Evolutionary conservation across 2,113 vertebrate genomes (phyloP).

Genomic region (Synodontis membranacea): DNA sequence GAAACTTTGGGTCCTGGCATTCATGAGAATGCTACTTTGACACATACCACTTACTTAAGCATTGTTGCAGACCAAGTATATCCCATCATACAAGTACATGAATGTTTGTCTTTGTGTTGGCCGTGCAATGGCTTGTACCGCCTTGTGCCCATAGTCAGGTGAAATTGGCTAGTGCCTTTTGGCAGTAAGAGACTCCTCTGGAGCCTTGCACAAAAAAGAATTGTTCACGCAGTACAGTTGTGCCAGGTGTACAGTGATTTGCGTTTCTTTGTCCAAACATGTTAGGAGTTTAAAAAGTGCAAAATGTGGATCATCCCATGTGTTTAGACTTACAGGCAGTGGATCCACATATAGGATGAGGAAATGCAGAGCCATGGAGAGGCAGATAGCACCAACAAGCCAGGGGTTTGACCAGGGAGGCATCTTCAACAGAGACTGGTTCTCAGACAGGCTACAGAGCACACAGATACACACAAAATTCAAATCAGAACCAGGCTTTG

Average conservation of each 20-base stretch:
- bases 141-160: no score
- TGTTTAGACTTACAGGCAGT: conserved; percentile 68
- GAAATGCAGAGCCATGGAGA: conserved; percentile 80
- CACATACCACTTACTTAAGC: no score
- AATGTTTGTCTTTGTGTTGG: no score
- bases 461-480: neutral
- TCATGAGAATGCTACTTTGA: no score
- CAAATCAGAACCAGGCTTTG: neutral
- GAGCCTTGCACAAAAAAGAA: neutral
- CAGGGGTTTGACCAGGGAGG: conserved; percentile 79
- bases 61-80: no score
- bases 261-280: neutral
- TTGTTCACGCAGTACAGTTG: neutral
- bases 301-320: neutral
- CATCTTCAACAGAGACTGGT: conserved; percentile 80
- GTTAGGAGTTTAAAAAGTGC: neutral
- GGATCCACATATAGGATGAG: conserved; percentile 79
- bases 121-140: no score
- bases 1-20: no score
- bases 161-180: no score
- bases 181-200: no score
- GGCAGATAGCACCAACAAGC: conserved; percentile 77
- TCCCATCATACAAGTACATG: no score
- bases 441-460: conserved; percentile 73
- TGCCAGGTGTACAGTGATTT: neutral